Evolutionary conservation across 1,140 invertebrate genomes (phyloP), one percentile per base, ranked within the genome.

Genomic region (Gonatopus flavifemur): DNA sequence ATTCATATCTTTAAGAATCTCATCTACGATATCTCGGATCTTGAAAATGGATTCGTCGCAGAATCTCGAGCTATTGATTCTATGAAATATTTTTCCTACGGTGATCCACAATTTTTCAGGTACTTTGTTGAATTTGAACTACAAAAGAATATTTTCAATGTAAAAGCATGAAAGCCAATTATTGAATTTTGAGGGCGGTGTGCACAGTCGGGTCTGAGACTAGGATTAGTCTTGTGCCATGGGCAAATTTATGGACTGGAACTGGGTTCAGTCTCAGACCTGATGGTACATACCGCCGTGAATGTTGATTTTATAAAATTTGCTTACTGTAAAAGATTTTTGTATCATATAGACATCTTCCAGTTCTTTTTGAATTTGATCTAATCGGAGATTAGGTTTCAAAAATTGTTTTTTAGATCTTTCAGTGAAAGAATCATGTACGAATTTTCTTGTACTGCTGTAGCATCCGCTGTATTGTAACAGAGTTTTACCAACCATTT

Each of bases 41-140:
- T 55, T 53, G 2, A 72, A 45, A 35, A 76, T 57, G 21, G 35
- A 38, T 7, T n/a, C 22, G 3, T 45, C 15, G 44, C 72, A 75
- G 51, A 79, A 80, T 62, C 66, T 72, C 4, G 78, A 78, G 42
- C 62, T 77, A 22, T 49, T 10, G 24, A 77, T 47, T 63, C 42
- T 70, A 4, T 45, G 9, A 45, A 68, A 75, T 10, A 56, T 38
- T 48, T 65, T 74, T 45, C 74, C 78, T 4, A 47, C 49, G 30
- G 25, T 30, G 16, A 72, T 70, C 21, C 49, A 20, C 47, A 71
- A 54, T 30, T 28, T 52, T 48, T 49, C 53, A 22, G 39, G 54
- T 12, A 25, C 20, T 24, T 48, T 3, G 3, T 12, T 36, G 4
- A 33, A 39, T 7, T 53, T 16, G 32, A 36, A 52, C 57, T 59